phyloP scores from a whole-genome alignment of 2,888 invertebrate species.

The Empis stercorea region DNA sequence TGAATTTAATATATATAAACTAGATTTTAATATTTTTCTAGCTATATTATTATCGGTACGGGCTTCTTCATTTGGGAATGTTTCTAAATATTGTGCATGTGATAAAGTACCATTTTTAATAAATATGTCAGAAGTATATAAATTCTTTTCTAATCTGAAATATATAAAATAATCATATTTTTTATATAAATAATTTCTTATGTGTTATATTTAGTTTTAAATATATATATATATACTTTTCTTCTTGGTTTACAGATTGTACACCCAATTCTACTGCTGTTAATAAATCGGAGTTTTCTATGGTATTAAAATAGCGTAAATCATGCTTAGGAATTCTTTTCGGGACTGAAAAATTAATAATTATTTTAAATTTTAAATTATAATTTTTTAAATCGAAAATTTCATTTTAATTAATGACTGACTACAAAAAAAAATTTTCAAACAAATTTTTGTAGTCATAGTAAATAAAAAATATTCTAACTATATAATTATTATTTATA shows the following conservation, averaged over 20 bases:
- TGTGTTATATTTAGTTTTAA: not conserved
- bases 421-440: too few species aligned
- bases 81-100: conserved; percentile 28
- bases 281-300: conserved; percentile 16
- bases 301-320: conserved; percentile 9
- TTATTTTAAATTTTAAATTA: not conserved
- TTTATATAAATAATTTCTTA: not conserved
- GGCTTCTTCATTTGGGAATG: conserved; percentile 24
- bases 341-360: not conserved
- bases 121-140: conserved; percentile 22
- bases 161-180: not conserved
- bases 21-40: conserved; percentile 28
- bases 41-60: conserved; percentile 25
- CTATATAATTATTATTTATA: too few species aligned
- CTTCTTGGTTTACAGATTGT: conserved; percentile 18
- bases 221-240: conserved; percentile 13
- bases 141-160: conserved; percentile 25
- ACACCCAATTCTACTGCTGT: conserved; percentile 16
- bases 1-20: conserved; percentile 23
- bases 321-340: conserved; percentile 10
- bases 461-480: too few species aligned
- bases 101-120: conserved; percentile 29
- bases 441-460: too few species aligned
- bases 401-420: too few species aligned
- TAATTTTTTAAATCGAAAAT: too few species aligned